These are phyloP conservation scores for Acronicta psi DNA, from an alignment of 2,888 invertebrate genomes.

Conservation along the genomic window DNA sequence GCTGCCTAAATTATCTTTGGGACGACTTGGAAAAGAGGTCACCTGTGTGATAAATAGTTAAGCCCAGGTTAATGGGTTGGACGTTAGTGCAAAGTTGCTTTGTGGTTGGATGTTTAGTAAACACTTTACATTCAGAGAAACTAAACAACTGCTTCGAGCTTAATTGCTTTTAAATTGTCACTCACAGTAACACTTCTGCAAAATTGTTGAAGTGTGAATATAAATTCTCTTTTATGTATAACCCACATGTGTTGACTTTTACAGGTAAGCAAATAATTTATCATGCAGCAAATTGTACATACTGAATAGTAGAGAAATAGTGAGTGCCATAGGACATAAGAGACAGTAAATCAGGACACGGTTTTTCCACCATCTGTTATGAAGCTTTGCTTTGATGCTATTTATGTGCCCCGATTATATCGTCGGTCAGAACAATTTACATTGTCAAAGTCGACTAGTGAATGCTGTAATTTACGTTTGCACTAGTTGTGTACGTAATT, in stretches of 20 bases:
- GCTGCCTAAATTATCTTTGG: conserved; percentile 78
- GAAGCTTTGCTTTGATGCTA: conserved; percentile 35
- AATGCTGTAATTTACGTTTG: conserved; percentile 62
- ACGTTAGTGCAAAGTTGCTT: conserved; percentile 62
- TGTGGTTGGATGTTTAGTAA: conserved; percentile 55
- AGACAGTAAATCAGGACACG: conserved; percentile 30
- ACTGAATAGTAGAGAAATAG: conserved; percentile 46
- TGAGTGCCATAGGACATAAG: conserved; percentile 23
- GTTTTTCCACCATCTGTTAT: conserved; percentile 35
- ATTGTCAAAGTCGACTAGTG: conserved; percentile 58
- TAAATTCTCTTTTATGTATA: conserved; percentile 17
- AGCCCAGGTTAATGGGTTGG: conserved; percentile 74
- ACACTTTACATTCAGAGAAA: conserved; percentile 54
- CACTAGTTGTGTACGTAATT: conserved; percentile 60
- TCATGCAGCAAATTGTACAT: conserved; percentile 23
- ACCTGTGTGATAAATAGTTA: conserved; percentile 75
- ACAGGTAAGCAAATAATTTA: conserved; percentile 28
- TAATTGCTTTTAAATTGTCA: conserved; percentile 49
- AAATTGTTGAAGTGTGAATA: conserved; percentile 24
- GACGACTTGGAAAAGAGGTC: conserved; percentile 77
- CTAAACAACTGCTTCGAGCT: conserved; percentile 24
- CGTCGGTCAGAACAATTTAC: conserved; percentile 59
- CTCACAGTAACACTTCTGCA: conserved; percentile 14
- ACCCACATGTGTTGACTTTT: conserved; percentile 14
- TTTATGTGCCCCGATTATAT: conserved; percentile 56